These are phyloP conservation scores for Drosophila biarmipes DNA, from an alignment of 1,140 invertebrate species.

Conservation along the genomic window DNA sequence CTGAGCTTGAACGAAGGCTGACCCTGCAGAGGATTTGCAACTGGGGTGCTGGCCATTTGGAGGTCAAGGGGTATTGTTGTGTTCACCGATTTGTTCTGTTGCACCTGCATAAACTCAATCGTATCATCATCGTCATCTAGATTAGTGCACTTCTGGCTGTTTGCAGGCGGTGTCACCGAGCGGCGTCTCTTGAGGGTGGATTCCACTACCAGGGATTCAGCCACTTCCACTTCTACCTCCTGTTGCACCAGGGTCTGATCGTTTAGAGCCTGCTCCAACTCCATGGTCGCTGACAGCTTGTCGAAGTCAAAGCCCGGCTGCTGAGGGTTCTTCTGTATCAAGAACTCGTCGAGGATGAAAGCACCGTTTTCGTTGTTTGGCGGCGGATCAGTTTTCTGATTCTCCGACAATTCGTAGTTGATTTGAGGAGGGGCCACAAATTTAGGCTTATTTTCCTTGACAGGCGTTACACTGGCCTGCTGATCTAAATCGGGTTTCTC, in stretches of 20 bases:
- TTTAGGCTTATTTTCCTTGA: not conserved
- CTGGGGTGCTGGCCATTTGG: not conserved
- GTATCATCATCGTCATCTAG: constrained; percentile 47
- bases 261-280: not conserved
- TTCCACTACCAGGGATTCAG: constrained; percentile 3
- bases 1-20: constrained; percentile 45
- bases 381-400: not conserved
- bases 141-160: constrained; percentile 13
- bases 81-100: not conserved
- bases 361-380: constrained; percentile 44
- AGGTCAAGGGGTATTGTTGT: constrained; percentile 1
- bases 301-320: constrained; percentile 11
- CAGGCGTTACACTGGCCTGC: constrained; percentile 3
- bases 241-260: constrained; percentile 3
- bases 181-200: constrained; percentile 49
- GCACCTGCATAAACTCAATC: constrained; percentile 34
- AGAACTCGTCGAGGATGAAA: constrained; percentile 53
- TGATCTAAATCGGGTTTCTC: constrained; percentile 44
- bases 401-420: constrained; percentile 8
- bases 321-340: constrained; percentile 41
- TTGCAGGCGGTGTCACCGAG: constrained; percentile 44
- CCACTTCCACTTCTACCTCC: not conserved
- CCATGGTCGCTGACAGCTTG: constrained; percentile 13
- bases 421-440: constrained; percentile 6
- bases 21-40: constrained; percentile 9